These are phyloP conservation scores for Trimorus sp. DNA, from an alignment of 2,888 invertebrate species.

Conservation along the genomic window DNA sequence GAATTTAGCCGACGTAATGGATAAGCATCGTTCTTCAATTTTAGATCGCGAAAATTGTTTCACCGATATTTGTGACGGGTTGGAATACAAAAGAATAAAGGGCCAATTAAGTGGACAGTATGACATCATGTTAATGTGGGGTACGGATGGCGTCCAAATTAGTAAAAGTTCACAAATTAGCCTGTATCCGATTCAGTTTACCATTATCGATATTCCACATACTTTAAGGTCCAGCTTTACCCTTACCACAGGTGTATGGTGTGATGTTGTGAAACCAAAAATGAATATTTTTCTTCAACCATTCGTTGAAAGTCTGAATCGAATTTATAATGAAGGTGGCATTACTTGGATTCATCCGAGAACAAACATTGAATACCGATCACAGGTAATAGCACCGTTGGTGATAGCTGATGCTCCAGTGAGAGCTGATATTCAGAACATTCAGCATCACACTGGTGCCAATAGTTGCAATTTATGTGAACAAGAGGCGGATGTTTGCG, in stretches of 20 bases:
- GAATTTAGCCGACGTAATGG: conserved; percentile 45
- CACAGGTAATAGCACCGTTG: not conserved
- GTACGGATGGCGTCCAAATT: conserved; percentile 20
- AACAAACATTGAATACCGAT: not conserved
- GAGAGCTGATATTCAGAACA: not conserved
- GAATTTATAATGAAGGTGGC: conserved; percentile 8
- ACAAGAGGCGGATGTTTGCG: not conserved
- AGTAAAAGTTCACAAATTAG: not conserved
- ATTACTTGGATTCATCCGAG: conserved; percentile 1
- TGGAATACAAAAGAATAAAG: conserved; percentile 59
- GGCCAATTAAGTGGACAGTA: conserved; percentile 27
- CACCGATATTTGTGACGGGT: conserved; percentile 50
- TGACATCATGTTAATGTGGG: conserved; percentile 57
- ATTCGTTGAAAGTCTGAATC: not conserved
- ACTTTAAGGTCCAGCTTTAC: not conserved
- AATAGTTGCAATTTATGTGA: not conserved
- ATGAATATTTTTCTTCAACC: not conserved
- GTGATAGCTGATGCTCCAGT: not conserved
- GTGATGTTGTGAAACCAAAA: conserved; percentile 5
- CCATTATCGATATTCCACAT: not conserved
- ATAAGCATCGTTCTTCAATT: not conserved
- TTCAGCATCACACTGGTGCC: not conserved
- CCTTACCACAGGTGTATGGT: not conserved
- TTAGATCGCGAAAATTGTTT: conserved; percentile 12
- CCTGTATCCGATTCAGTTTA: not conserved